phyloP scores from a whole-genome alignment of 2,113 vertebrate genomes.

The Vicugna pacos region DNA sequence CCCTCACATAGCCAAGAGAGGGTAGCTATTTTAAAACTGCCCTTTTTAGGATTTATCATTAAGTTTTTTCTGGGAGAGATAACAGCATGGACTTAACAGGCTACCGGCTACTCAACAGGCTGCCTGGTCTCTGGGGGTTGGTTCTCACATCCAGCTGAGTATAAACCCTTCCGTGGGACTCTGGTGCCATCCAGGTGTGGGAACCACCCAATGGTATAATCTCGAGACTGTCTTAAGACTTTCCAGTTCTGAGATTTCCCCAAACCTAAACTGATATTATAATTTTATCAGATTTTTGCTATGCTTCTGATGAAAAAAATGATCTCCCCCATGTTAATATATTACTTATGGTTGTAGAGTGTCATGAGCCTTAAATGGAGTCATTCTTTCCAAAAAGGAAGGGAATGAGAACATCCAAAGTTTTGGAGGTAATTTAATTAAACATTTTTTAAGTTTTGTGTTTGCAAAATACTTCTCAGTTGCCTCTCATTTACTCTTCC shows the following conservation, averaged over 20 bases:
- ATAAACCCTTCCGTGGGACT: not conserved
- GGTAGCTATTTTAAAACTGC: not conserved
- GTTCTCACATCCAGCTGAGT: not conserved
- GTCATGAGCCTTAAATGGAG: not conserved
- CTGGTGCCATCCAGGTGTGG: not conserved
- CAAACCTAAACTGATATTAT: not conserved
- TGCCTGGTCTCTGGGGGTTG: not conserved
- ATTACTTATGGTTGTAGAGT: not conserved
- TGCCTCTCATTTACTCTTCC: not conserved
- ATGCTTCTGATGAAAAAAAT: not conserved
- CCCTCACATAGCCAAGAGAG: not conserved
- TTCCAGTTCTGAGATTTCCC: not conserved
- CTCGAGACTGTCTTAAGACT: not conserved
- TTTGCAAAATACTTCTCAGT: conserved; percentile 22
- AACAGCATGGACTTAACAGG: not conserved
- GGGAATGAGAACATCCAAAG: not conserved
- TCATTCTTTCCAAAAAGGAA: not conserved
- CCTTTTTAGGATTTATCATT: not conserved
- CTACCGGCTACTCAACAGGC: not conserved
- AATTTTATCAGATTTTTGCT: conserved; percentile 38
- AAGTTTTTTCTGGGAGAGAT: not conserved
- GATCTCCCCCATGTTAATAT: not conserved
- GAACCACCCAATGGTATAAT: not conserved
- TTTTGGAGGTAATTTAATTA: not conserved
- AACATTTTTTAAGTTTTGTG: conserved; percentile 21